Conservation (phyloP, 2,888 invertebrate species). For the Sylvicola fuscatus region DNA sequence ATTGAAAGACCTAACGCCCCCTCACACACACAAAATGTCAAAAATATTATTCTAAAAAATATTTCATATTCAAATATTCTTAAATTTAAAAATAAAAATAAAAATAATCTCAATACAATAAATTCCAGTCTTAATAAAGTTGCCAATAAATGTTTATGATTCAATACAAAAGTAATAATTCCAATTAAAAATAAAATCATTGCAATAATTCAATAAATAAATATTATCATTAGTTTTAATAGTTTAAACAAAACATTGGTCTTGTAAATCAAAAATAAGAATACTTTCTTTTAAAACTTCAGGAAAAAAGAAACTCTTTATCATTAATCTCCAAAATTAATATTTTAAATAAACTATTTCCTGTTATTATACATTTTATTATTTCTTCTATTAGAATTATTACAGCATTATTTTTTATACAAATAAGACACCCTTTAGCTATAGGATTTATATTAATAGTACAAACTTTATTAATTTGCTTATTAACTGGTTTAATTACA, state of each 20-base stretch:
- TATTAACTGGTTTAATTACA: conserved; percentile 28
- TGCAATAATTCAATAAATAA: conserved; percentile 24
- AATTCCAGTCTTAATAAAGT: conserved; percentile 37
- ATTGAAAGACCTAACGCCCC: conserved; percentile 38
- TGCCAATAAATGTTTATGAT: conserved; percentile 36
- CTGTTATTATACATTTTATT: conserved; percentile 24
- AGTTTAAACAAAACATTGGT: conserved; percentile 46
- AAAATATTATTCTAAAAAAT: conserved; percentile 38
- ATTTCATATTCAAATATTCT: conserved; percentile 26
- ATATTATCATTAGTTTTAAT: conserved; percentile 36
- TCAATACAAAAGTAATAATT: conserved; percentile 30
- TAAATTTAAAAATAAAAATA: conserved; percentile 28
- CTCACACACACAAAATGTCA: conserved; percentile 42
- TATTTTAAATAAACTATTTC: conserved; percentile 43
- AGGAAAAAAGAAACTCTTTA: conserved; percentile 33
- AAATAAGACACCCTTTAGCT: conserved; percentile 29
- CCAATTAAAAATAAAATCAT: conserved; percentile 30
- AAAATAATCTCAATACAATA: conserved; percentile 35
- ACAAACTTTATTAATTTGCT: conserved; percentile 29
- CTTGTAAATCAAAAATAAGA: conserved; percentile 44
- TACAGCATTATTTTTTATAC: conserved; percentile 22
- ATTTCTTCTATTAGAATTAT: conserved; percentile 16
- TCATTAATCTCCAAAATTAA: conserved; percentile 50
- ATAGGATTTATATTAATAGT: conserved; percentile 32
- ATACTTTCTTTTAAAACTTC: conserved; percentile 33